Conservation (phyloP, 1,140 invertebrate species). For the Nebria ingens region DNA sequence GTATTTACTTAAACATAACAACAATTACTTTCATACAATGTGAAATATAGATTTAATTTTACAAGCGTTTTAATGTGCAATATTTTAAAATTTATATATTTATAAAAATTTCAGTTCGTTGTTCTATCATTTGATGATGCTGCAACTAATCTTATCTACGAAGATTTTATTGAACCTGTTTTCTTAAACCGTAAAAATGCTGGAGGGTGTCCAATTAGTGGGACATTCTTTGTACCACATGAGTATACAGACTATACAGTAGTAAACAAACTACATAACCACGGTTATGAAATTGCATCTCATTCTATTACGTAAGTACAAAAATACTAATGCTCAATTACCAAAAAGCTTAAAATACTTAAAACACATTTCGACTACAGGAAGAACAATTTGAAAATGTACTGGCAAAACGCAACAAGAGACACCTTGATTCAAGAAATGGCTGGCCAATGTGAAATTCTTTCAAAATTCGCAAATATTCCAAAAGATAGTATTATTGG, state of each 20-base stretch:
- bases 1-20: no score
- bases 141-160: constrained; percentile 51
- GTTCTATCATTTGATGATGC: constrained; percentile 58
- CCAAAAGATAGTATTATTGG: constrained; percentile 20
- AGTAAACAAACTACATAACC: constrained; percentile 49
- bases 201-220: constrained; percentile 48
- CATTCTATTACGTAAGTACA: constrained; percentile 47
- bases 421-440: constrained; percentile 22
- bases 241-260: constrained; percentile 57
- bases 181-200: constrained; percentile 47
- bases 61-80: background rate
- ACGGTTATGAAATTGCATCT: constrained; percentile 58
- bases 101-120: constrained; percentile 54
- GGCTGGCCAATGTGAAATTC: constrained; percentile 22
- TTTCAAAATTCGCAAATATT: constrained; percentile 26
- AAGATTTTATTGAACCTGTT: constrained; percentile 45
- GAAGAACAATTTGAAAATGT: constrained; percentile 49
- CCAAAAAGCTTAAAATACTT: no score
- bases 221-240: constrained; percentile 58
- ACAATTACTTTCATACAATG: no score
- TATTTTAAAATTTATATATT: constrained; percentile 12
- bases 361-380: constrained; percentile 39
- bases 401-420: constrained; percentile 21
- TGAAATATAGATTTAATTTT: no score
- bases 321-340: no score